Conservation (phyloP, 30 jellyfish, hydroid and myxozoan genomes). For the Sanderia malayensis region DNA sequence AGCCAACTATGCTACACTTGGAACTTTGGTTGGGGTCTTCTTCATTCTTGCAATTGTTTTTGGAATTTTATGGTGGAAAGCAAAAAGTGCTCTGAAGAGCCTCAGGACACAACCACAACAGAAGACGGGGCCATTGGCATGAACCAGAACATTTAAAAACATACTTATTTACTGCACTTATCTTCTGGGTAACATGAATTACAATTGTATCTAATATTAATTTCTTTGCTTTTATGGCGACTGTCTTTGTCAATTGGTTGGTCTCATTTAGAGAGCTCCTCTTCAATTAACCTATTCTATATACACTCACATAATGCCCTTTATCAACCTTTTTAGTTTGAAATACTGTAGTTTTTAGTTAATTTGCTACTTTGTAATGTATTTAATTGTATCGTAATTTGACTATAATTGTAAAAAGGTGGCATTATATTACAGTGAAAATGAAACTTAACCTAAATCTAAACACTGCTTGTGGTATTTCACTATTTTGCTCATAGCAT, state of each 20-base stretch:
- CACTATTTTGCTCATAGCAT: no score
- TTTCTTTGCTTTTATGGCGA: conserved; percentile 7
- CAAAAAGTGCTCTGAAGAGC: neutral
- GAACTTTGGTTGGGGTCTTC: conserved; percentile 46
- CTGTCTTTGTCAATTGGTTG: conserved; percentile 16
- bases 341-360: conserved; percentile 16
- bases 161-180: no score
- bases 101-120: conserved; percentile 1
- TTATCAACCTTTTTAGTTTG: neutral
- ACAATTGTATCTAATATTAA: conserved; percentile 6
- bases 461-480: no score
- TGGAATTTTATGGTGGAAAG: conserved; percentile 44
- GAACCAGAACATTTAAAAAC: no score
- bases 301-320: conserved; percentile 5
- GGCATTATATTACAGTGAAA: no score
- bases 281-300: conserved; percentile 6
- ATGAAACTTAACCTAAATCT: no score
- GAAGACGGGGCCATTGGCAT: conserved; percentile 9
- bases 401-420: conserved; percentile 11
- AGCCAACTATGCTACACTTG: conserved; percentile 42
- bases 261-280: conserved; percentile 20
- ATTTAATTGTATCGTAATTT: conserved; percentile 3
- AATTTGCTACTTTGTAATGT: conserved; percentile 1
- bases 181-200: no score
- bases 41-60: conserved; percentile 33